Conservation (phyloP, 2,797 vertebrate genomes). For the Synanceia verrucosa region DNA sequence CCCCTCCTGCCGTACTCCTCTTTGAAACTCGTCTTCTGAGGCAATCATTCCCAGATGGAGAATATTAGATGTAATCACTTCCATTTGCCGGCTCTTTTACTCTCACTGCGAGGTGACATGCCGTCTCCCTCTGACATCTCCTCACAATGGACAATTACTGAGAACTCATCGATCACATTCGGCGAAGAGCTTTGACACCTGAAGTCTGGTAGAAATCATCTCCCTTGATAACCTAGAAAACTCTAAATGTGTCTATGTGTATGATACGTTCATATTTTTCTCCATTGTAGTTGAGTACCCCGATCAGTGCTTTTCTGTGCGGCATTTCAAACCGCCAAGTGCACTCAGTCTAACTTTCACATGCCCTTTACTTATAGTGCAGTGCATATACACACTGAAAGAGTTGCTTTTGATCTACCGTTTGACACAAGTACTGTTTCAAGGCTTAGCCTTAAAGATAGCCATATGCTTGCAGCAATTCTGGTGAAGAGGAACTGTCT, state of each 20-base stretch:
- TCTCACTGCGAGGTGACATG: constrained; percentile 78
- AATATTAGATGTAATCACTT: constrained; percentile 85
- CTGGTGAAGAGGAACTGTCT: constrained; percentile 25
- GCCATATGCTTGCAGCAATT: constrained; percentile 21
- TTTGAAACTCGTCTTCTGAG: constrained; percentile 81
- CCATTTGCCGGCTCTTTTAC: constrained; percentile 76
- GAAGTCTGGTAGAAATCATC: constrained; percentile 71
- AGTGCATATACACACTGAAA: constrained; percentile 16
- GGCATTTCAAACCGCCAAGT: constrained; percentile 34
- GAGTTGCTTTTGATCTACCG: constrained; percentile 49
- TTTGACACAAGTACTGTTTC: constrained; percentile 41
- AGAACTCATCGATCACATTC: constrained; percentile 74
- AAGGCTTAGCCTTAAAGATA: constrained; percentile 51
- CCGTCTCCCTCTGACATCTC: constrained; percentile 67
- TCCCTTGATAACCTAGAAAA: constrained; percentile 48
- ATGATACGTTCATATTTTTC: constrained; percentile 23
- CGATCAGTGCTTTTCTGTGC: constrained; percentile 16
- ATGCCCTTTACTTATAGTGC: constrained; percentile 2
- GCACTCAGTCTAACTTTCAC: constrained; percentile 28
- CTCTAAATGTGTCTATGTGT: constrained; percentile 31
- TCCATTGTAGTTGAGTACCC: background rate
- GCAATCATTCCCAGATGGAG: constrained; percentile 84
- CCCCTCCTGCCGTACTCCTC: constrained; percentile 57
- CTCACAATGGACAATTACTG: constrained; percentile 76
- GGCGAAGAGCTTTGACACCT: constrained; percentile 44